Conservation (phyloP, 2,888 invertebrate species). For the Ashinkailepas kermadecensis region DNA sequence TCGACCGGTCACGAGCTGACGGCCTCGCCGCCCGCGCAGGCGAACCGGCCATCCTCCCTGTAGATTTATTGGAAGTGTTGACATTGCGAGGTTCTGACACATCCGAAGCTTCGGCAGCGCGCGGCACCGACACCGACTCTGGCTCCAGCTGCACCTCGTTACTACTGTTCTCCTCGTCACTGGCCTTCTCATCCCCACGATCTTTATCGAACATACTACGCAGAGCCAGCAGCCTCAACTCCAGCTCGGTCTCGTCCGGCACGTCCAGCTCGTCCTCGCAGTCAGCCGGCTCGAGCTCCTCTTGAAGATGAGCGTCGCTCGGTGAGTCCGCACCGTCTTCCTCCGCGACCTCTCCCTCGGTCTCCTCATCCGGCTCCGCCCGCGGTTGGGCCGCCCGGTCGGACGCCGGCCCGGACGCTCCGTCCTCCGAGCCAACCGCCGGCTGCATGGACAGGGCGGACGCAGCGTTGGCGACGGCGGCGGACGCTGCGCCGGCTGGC, state of each 20-base stretch:
- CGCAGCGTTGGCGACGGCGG: background rate
- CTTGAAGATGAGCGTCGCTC: background rate
- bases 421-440: too few species aligned
- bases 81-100: too few species aligned
- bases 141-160: too few species aligned
- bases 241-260: conserved; percentile 15
- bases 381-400: background rate
- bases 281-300: background rate
- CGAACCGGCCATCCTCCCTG: too few species aligned
- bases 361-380: background rate
- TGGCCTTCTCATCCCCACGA: background rate
- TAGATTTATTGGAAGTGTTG: too few species aligned
- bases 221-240: conserved; percentile 5
- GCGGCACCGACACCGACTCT: too few species aligned
- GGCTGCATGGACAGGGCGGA: too few species aligned
- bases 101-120: too few species aligned
- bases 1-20: too few species aligned
- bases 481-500: background rate
- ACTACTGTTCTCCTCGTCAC: background rate
- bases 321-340: background rate
- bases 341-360: background rate
- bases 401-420: background rate
- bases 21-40: too few species aligned
- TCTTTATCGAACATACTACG: background rate
- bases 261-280: background rate